phyloP scores from a whole-genome alignment of 2,888 invertebrate genomes.

The Neoaliturus tenellus region DNA sequence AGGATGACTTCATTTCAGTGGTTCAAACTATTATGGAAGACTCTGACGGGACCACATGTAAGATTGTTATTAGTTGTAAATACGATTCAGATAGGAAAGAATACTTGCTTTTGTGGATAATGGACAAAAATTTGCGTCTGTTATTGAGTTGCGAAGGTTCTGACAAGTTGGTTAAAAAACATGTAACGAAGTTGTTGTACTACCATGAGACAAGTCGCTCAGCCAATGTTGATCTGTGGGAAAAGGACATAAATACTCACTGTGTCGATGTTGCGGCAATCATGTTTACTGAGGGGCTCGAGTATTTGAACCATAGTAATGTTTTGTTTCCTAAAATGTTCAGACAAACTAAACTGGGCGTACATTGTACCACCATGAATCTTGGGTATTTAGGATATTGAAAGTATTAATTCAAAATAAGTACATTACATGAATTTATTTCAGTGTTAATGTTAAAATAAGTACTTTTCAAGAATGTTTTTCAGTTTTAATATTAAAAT shows the following conservation, averaged over 20 bases:
- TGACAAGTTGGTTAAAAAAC: slow-evolving; percentile 72
- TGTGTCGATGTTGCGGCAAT: slow-evolving; percentile 76
- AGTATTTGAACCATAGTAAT: slow-evolving; percentile 76
- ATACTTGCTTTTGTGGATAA: slow-evolving; percentile 78
- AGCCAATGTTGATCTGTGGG: slow-evolving; percentile 75
- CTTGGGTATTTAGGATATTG: slow-evolving; percentile 75
- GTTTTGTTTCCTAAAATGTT: slow-evolving; percentile 76
- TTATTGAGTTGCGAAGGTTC: slow-evolving; percentile 70
- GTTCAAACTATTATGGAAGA: slow-evolving; percentile 75
- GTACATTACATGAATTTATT: no score
- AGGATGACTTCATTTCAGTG: slow-evolving; percentile 76
- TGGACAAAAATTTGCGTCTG: slow-evolving; percentile 78
- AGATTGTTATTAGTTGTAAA: slow-evolving; percentile 75
- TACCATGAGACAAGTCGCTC: slow-evolving; percentile 73
- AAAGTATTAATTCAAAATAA: neutral
- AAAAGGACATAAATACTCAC: slow-evolving; percentile 75
- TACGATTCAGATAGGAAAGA: slow-evolving; percentile 73
- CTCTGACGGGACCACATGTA: slow-evolving; percentile 75
- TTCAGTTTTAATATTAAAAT: no score
- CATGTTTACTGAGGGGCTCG: slow-evolving; percentile 76
- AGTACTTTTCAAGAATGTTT: no score
- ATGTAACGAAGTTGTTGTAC: slow-evolving; percentile 77
- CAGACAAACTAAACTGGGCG: slow-evolving; percentile 74
- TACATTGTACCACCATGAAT: slow-evolving; percentile 78
- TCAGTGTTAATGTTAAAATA: no score